These are phyloP conservation scores for Drymonia ruficornis DNA, from an alignment of 2,888 invertebrate species.

Conservation along the genomic window DNA sequence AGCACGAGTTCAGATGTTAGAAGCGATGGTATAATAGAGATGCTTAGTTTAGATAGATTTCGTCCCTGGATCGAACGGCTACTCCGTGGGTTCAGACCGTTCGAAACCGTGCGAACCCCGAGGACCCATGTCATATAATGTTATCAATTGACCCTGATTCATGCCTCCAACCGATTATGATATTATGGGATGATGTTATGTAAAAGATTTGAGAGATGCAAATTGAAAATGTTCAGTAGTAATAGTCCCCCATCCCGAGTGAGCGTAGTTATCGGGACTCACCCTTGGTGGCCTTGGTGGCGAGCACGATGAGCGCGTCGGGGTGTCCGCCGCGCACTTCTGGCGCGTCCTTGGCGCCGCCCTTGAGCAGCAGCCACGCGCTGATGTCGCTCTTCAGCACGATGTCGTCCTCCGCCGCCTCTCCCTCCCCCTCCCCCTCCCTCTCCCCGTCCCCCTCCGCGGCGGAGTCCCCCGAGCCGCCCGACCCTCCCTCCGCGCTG, in stretches of 20 bases:
- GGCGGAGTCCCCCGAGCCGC: slow-evolving; percentile 27
- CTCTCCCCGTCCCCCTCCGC: no score
- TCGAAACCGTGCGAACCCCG: neutral
- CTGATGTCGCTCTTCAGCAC: slow-evolving; percentile 93
- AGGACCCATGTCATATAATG: neutral
- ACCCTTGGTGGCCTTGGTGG: slow-evolving; percentile 97
- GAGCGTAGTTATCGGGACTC: neutral
- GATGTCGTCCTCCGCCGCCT: slow-evolving; percentile 80
- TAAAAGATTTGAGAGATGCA: neutral
- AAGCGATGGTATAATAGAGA: slow-evolving; percentile 50
- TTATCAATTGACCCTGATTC: neutral
- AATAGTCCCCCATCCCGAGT: slow-evolving; percentile 20
- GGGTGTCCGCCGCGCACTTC: slow-evolving; percentile 97
- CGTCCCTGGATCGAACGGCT: slow-evolving; percentile 9
- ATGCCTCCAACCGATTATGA: neutral
- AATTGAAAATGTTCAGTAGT: neutral
- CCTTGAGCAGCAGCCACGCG: slow-evolving; percentile 91
- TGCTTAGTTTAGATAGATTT: slow-evolving; percentile 9
- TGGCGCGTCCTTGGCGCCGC: slow-evolving; percentile 93
- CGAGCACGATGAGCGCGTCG: slow-evolving; percentile 97
- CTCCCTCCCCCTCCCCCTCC: slow-evolving; percentile 32
- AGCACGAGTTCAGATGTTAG: slow-evolving; percentile 79
- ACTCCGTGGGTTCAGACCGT: neutral
- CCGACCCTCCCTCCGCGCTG: slow-evolving; percentile 52
- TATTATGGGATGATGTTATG: neutral